phyloP scores from a whole-genome alignment of 2,888 invertebrate species.

The Glaucopsyche alexis region DNA sequence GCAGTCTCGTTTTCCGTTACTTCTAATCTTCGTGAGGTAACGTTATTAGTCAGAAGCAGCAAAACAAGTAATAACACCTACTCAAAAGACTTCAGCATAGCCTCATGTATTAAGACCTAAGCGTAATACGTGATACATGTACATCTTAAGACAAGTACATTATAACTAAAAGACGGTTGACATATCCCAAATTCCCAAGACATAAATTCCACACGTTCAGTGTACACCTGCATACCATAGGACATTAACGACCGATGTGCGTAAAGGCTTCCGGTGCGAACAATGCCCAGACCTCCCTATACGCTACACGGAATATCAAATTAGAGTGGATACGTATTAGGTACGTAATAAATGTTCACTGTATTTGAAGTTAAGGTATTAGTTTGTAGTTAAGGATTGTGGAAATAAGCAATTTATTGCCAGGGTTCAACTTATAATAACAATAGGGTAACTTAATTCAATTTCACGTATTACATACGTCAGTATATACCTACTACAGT shows the following conservation, averaged over 20 bases:
- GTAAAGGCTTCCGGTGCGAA: conserved; percentile 55
- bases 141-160: not conserved
- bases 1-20: not conserved
- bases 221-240: conserved; percentile 31
- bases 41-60: not conserved
- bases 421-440: not conserved
- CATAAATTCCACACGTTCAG: conserved; percentile 10
- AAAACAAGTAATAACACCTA: not conserved
- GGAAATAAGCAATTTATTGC: not conserved
- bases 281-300: conserved; percentile 43
- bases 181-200: not conserved
- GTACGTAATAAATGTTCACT: too few relatives aligned
- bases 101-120: not conserved
- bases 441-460: not conserved
- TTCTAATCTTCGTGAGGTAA: not conserved
- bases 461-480: not conserved
- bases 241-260: conserved; percentile 39
- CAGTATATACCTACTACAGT: too few relatives aligned
- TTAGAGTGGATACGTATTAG: conserved; percentile 40
- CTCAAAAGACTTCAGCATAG: too few relatives aligned
- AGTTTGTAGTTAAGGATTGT: not conserved
- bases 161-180: not conserved
- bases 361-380: conserved; percentile 37
- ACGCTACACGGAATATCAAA: conserved; percentile 57
- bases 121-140: not conserved